These are phyloP conservation scores for Plectropomus leopardus DNA, from an alignment of 2,113 vertebrate genomes.

Conservation along the genomic window DNA sequence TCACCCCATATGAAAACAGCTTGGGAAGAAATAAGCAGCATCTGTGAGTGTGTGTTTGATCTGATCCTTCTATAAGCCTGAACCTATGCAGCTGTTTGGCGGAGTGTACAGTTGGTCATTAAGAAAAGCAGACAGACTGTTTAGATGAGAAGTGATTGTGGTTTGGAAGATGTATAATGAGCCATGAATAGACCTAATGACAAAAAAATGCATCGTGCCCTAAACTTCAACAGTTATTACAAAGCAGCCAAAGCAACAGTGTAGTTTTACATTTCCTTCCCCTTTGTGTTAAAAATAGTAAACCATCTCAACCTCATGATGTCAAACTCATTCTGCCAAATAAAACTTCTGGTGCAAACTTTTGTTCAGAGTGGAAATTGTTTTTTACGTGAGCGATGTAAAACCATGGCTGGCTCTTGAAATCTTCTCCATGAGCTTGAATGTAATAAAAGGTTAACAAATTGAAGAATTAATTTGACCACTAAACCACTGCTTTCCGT, in stretches of 20 bases:
- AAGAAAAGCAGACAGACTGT: background rate
- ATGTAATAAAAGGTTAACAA: background rate
- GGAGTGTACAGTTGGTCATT: background rate
- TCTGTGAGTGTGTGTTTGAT: conserved; percentile 36
- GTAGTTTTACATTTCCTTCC: background rate
- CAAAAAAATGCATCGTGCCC: background rate
- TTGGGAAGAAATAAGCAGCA: conserved; percentile 15
- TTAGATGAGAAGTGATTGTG: background rate
- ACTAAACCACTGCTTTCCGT: background rate
- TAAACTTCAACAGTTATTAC: conserved; percentile 12
- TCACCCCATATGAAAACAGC: conserved; percentile 2
- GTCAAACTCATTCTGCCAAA: conserved; percentile 18
- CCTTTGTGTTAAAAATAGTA: conserved; percentile 50
- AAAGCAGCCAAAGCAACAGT: background rate
- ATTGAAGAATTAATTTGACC: background rate
- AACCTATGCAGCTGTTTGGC: background rate
- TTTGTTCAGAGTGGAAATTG: conserved; percentile 18
- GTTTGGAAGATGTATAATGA: background rate
- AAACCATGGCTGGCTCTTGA: too few relatives aligned
- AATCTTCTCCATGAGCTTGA: background rate
- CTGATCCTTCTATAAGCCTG: background rate
- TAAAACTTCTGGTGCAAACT: background rate
- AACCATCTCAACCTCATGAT: conserved; percentile 8
- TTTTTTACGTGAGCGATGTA: background rate
- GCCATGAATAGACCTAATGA: background rate